Conservation (phyloP, 2,113 vertebrate species). For the Miniopterus natalensis region DNA sequence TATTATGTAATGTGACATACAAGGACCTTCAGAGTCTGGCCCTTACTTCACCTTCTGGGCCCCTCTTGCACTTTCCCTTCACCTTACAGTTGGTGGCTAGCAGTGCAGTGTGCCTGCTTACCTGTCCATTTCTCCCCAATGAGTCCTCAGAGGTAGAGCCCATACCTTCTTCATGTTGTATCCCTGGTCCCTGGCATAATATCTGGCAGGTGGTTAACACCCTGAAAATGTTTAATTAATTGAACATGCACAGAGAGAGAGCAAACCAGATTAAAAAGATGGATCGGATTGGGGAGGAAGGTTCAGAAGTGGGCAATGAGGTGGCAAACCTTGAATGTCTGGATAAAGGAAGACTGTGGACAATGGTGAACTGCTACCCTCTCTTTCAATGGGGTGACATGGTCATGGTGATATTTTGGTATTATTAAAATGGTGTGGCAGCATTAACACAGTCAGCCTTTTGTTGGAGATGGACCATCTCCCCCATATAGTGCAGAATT, state of each 20-base stretch:
- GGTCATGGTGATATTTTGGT: not conserved
- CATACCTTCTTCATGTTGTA: not conserved
- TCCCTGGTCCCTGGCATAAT: not conserved
- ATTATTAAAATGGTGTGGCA: not conserved
- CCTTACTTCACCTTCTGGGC: not conserved
- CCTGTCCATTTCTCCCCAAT: not conserved
- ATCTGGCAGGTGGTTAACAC: not conserved
- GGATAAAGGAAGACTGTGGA: not conserved
- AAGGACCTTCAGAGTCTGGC: not conserved
- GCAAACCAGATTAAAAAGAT: not conserved
- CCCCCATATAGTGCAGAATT: not conserved
- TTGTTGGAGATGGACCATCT: not conserved
- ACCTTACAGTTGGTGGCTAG: not conserved
- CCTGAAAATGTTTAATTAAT: not conserved
- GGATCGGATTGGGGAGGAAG: not conserved
- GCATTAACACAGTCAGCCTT: not conserved
- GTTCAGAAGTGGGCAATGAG: not conserved
- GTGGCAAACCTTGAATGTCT: not conserved
- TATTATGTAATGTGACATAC: not conserved
- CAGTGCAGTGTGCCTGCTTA: not conserved
- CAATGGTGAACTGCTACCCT: not conserved
- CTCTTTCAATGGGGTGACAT: not conserved
- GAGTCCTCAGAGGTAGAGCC: not conserved
- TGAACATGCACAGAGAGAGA: not conserved
- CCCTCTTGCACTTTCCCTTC: not conserved